These are phyloP conservation scores for Zaprionus nigranus DNA, from an alignment of 1,140 invertebrate species.

Conservation along the genomic window DNA sequence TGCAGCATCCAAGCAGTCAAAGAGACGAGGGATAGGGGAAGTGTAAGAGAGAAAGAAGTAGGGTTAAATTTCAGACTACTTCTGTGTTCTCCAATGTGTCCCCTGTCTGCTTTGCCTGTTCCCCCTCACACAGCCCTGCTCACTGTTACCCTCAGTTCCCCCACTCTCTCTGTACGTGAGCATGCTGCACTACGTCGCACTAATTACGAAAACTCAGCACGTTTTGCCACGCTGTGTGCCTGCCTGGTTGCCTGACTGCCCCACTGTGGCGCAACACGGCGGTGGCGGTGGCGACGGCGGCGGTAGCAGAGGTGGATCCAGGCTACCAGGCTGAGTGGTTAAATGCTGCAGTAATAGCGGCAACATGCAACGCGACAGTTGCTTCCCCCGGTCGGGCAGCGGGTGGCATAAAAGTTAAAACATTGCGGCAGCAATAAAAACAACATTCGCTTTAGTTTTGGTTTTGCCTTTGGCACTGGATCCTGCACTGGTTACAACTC, in stretches of 20 bases:
- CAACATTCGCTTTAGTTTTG: slow-evolving; percentile 58
- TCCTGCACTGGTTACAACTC: slow-evolving; percentile 8
- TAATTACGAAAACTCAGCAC: slow-evolving; percentile 82
- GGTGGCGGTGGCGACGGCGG: slow-evolving; percentile 4
- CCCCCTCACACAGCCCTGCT: background rate
- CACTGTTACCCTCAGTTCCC: background rate
- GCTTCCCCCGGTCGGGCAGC: slow-evolving; percentile 31
- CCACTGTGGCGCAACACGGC: slow-evolving; percentile 19
- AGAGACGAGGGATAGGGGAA: background rate
- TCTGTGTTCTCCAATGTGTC: slow-evolving; percentile 40
- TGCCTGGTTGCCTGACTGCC: slow-evolving; percentile 14
- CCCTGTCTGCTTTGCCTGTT: background rate
- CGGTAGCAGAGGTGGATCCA: slow-evolving; percentile 17
- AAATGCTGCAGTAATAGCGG: slow-evolving; percentile 80
- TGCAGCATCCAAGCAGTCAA: slow-evolving; percentile 35
- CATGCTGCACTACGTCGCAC: slow-evolving; percentile 74
- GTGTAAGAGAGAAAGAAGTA: background rate
- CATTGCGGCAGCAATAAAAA: slow-evolving; percentile 80
- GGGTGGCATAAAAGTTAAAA: slow-evolving; percentile 72
- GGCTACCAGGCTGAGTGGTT: slow-evolving; percentile 72
- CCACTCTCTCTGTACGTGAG: slow-evolving; percentile 60
- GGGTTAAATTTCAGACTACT: slow-evolving; percentile 26
- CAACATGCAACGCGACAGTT: slow-evolving; percentile 79
- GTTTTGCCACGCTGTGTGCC: slow-evolving; percentile 68
- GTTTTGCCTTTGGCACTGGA: slow-evolving; percentile 52